Base-by-base conservation (phyloP, 1,140 invertebrate species). In the Drosophila seguyi region DNA sequence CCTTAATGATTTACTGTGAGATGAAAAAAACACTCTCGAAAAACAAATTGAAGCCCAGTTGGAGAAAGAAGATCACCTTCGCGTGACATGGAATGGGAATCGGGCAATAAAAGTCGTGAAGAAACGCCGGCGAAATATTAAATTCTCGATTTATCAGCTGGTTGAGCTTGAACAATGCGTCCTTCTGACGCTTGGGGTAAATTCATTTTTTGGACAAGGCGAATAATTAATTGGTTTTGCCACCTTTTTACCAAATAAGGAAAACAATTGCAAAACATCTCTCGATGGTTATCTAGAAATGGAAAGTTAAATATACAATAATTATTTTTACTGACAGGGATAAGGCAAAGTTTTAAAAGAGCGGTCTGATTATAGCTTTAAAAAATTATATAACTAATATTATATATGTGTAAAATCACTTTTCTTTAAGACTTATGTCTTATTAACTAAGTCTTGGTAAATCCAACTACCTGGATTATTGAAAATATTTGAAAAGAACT, bases 1-100 rank as follows among this genome's bases (percentile, higher is more conserved):
- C 47, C 48, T 29, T 41, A 72, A 72, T 72, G 68, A 72, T 72
- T 72, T 72, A 72, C 66, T 72, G 68, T 39, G 68, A 72, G 68
- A 72, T 72, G 68, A 72, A 53, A 59, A 59, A 58, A 72, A n/a
- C 52, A 72, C 42, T 72, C 66, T 71, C 66, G n/a, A 57, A 41
- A 39, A 39, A 66, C 45, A 44, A 66, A 65, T 31, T 36, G 7
- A 16, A 36, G 14, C 27, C 31, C 7, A 6, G 45, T 48, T n/a
- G 31, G 25, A 34, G 42, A 41, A 57, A 69, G 41, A 72, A 72
- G 62, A 65, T 59, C 56, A 16, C 50, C 48, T 20, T 6, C n/a
- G 11, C 14, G 11, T 20, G 50, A 18, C 11, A 65, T 59, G 38
- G 53, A 42, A 22, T n/a, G 27, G 25, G 61, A 58, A 44, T 62